Evolutionary conservation across 2,888 invertebrate genomes (phyloP).

Genomic region (Quadroppia sp.): DNA sequence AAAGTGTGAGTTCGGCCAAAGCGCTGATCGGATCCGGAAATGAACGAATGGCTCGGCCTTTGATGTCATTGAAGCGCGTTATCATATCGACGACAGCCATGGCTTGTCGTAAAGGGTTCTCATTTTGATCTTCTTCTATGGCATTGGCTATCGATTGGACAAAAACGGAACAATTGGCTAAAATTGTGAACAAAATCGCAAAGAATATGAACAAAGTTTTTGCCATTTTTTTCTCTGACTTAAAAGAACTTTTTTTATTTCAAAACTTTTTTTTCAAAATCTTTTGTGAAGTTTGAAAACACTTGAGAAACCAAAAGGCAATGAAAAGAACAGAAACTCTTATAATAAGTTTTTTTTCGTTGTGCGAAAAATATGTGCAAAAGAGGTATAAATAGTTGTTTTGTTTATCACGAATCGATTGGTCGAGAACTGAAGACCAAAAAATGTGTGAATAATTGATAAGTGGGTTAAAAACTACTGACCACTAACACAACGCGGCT

Average conservation of each 20-base stretch:
- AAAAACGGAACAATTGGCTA: slow-evolving; percentile 1
- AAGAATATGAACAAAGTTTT: background rate
- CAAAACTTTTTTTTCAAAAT: background rate
- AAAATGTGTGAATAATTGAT: background rate
- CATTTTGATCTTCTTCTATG: background rate
- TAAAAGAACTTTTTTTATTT: background rate
- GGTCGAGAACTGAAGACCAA: background rate
- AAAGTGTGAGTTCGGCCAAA: slow-evolving; percentile 34
- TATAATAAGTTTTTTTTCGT: background rate
- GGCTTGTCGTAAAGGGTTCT: background rate
- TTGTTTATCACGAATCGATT: background rate
- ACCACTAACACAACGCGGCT: background rate
- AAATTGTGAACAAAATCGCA: background rate
- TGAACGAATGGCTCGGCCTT: background rate
- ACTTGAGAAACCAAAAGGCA: background rate
- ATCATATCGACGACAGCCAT: slow-evolving; percentile 7
- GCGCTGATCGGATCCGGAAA: slow-evolving; percentile 12
- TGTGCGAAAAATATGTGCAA: background rate
- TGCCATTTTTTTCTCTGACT: background rate
- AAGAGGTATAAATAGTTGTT: background rate
- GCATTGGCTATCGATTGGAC: background rate
- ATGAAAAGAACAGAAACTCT: background rate
- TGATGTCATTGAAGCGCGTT: background rate
- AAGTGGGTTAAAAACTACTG: background rate
- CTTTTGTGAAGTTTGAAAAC: background rate